Base-by-base conservation (phyloP, 2,888 invertebrate species). In the Lottia gigantea region DNA sequence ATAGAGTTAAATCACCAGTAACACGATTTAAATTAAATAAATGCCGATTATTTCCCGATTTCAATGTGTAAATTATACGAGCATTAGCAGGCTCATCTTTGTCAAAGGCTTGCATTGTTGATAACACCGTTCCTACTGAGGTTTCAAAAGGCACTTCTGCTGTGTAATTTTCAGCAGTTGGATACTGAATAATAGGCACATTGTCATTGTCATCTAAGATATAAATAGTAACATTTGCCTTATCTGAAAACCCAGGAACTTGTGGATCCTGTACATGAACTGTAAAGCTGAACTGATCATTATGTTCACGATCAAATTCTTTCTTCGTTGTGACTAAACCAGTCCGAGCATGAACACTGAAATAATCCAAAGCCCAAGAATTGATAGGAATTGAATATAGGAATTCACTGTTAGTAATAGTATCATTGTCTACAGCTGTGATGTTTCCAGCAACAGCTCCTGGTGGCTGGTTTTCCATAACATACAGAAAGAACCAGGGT, bases 181-280 rank as follows among this genome's bases (percentile, higher is more conserved):
- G 86, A 71, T 83, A 82, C 4, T 78, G 72, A 49, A 87, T 82
- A 8, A 78, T 73, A 0, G 98, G 98, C 8, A 94, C 92, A 88
- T 98, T 98, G 86, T 99, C 98, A 86, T 99, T 99, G 0, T 97
- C 96, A 87, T 99, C 98, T 0, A 94, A 93, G 0, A 99, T 93
- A 0, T 95, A 94, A 79, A 99, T 95, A 88, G 98, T 97, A 0
- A 99, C 95, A 83, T 94, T 94, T 0, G 96, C 94, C 85, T 93
- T 94, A 76, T 95, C 94, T 0, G 95, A 94, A 82, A 92, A 91
- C 25, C 93, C 91, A 11, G 78, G 75, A 26, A 74, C 74, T 14
- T 82, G 83, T 85, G 94, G 93, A 87, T 98, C 98, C 0, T 93
- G 92, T 0, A 96, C 97, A 77, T 93, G 92, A 0, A 97, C 93